These are phyloP conservation scores for Drosophila gunungcola DNA, from an alignment of 1,140 invertebrate genomes.

Conservation along the genomic window DNA sequence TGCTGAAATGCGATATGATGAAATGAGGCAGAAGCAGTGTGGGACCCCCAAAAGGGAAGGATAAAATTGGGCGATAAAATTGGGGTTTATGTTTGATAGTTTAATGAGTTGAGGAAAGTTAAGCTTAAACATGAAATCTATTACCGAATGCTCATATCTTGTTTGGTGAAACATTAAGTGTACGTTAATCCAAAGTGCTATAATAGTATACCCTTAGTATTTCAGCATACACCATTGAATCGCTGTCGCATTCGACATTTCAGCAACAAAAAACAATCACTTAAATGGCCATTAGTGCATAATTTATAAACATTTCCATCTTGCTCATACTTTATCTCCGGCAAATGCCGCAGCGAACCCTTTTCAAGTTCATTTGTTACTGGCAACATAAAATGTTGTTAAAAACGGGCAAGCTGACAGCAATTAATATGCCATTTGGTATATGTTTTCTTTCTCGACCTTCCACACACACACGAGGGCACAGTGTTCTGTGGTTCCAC, in stretches of 20 bases:
- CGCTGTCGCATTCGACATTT: background rate
- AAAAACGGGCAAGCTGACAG: conserved; percentile 47
- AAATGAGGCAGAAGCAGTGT: conserved; percentile 50
- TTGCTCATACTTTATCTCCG: conserved; percentile 1
- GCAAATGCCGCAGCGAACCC: conserved; percentile 3
- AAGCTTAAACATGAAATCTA: conserved; percentile 8
- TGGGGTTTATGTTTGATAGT: conserved; percentile 36
- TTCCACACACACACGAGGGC: conserved; percentile 3
- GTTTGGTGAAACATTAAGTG: background rate
- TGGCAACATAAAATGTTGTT: conserved; percentile 31
- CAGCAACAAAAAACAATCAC: conserved; percentile 45
- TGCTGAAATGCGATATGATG: conserved; percentile 50
- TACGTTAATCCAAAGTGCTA: conserved; percentile 5
- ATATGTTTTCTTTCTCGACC: conserved; percentile 5
- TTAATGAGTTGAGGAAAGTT: conserved; percentile 35
- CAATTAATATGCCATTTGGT: conserved; percentile 72
- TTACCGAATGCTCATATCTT: background rate
- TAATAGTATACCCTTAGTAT: background rate
- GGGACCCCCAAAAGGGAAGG: conserved; percentile 1
- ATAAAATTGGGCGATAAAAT: conserved; percentile 33
- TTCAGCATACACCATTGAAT: background rate
- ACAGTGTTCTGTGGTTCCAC: conserved; percentile 40
- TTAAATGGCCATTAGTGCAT: conserved; percentile 53
- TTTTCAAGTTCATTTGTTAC: conserved; percentile 66
- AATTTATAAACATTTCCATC: conserved; percentile 25